Base-by-base conservation (phyloP, 2,888 invertebrate genomes). In the Ellobium chinense region DNA sequence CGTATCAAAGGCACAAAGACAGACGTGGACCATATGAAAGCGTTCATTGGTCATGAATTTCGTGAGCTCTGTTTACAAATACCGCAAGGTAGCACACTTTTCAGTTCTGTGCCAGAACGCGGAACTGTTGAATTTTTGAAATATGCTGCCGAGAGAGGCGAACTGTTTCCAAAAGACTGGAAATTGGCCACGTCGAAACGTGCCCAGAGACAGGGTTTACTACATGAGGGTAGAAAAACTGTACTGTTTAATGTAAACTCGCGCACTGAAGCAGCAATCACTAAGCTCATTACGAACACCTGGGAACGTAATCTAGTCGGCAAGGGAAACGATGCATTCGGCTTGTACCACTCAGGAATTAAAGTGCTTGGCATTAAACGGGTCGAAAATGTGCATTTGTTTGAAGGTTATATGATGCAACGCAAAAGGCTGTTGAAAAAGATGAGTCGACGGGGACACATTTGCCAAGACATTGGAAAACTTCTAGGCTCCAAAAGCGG, bases 311-410 rank as follows among this genome's bases (percentile, higher is more conserved):
- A 63, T 9, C 18, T 81, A 1, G 84, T 86, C 34, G 89, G 89
- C 0, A 66, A 82, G 12, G 89, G 89, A 2, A 81, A 74, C 46
- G 89, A 89, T 83, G 89, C 88, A 1, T 36, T 1, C 27, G 62
- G 36, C 58, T 27, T 73, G 34, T n/a, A 39, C 14, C 39, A 29
- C 39, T 31, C 31, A 18, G 24, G 39, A 31, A 27, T 80, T 2
- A 68, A 77, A 54, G 84, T 90, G 3, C 74, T 78, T 2, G 85
- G 87, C 62, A 82, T 90, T 34, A 70, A 87, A 37, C 77, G 89
- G 58, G 83, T 90, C 18, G 90, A 90, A 73, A 88, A 88, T 75
- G 76, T 84, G 7, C 66, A 85, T 14, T 54, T 88, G 12, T 88
- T 84, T 83, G 77, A 81, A 24, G 46, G 65, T n/a, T 90, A 88